These are phyloP conservation scores for Drosophila albomicans DNA, from an alignment of 1,140 invertebrate genomes.

Conservation along the genomic window DNA sequence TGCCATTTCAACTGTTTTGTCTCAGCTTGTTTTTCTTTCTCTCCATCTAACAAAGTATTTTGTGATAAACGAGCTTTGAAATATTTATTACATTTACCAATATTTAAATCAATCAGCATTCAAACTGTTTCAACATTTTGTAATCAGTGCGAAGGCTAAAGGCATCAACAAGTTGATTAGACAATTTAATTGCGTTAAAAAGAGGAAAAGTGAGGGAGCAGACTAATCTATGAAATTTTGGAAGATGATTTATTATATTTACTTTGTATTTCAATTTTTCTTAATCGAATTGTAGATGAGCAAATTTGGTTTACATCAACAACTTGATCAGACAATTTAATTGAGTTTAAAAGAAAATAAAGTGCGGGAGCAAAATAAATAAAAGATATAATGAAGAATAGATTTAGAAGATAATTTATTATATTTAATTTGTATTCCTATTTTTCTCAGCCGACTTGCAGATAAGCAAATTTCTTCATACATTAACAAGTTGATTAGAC, in stretches of 20 bases:
- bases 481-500: no score
- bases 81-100: constrained; percentile 4
- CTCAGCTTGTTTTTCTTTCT: neutral
- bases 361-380: neutral
- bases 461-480: no score
- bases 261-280: no score
- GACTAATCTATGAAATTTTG: no score
- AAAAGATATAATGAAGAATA: neutral
- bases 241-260: no score
- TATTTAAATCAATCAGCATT: constrained; percentile 34
- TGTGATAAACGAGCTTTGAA: neutral
- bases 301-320: no score
- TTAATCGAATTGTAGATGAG: no score
- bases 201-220: neutral
- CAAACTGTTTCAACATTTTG: constrained; percentile 16
- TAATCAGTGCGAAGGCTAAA: constrained; percentile 54
- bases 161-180: constrained; percentile 12
- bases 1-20: constrained; percentile 9
- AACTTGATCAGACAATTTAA: no score
- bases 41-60: neutral
- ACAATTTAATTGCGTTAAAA: neutral
- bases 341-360: neutral
- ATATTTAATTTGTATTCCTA: no score
- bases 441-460: no score
- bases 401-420: no score